Evolutionary conservation across 2,113 vertebrate species (phyloP).

Genomic region (Nothocercus julius): DNA sequence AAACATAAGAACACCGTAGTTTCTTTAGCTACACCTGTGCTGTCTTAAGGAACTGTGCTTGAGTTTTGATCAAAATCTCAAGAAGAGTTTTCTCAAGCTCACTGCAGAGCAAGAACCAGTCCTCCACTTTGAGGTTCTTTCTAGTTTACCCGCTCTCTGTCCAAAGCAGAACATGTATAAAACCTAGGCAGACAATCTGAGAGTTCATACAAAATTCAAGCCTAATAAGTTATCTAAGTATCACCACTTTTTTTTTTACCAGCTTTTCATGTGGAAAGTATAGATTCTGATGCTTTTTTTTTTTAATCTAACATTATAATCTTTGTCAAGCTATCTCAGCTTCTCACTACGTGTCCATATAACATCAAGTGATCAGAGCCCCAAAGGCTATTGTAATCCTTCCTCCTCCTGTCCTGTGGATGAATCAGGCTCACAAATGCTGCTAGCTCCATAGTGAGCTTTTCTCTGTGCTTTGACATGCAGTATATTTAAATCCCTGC

Average conservation of each 20-base stretch:
- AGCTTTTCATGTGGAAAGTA: background rate
- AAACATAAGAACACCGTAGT: background rate
- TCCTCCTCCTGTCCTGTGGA: background rate
- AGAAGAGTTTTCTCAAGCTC: background rate
- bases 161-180: background rate
- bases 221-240: background rate
- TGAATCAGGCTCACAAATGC: background rate
- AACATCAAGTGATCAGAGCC: background rate
- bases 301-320: background rate
- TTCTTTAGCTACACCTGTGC: background rate
- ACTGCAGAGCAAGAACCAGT: fast-evolving
- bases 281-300: background rate
- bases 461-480: background rate
- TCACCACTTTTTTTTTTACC: background rate
- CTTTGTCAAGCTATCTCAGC: background rate
- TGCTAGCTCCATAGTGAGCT: background rate
- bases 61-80: background rate
- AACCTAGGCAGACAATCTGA: background rate
- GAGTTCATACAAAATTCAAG: background rate
- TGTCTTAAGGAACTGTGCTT: background rate
- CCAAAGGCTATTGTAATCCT: background rate
- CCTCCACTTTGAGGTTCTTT: background rate
- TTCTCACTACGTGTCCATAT: background rate
- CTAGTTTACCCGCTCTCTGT: background rate
- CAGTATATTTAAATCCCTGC: background rate